Conservation (phyloP, 2,888 invertebrate genomes). For the Ormyrus nitidulus region DNA sequence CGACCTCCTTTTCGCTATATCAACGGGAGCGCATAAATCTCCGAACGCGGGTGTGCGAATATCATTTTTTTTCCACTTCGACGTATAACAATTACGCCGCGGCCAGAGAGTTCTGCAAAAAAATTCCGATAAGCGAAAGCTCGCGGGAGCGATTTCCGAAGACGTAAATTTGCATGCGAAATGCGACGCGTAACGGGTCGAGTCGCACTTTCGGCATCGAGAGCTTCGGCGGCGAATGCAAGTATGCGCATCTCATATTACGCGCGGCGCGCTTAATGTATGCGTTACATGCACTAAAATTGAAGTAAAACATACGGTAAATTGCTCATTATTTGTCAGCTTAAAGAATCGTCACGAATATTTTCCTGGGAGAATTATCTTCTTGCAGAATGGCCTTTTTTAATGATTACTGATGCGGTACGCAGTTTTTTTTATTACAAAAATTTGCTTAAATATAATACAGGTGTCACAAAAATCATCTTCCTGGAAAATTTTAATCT, state of each 20-base stretch:
- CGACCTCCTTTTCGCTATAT: not conserved
- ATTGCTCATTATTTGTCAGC: not conserved
- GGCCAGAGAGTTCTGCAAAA: conserved; percentile 27
- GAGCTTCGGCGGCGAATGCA: not conserved
- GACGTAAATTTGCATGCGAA: conserved; percentile 38
- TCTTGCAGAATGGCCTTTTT: too few relatives aligned
- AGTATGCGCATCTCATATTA: not conserved
- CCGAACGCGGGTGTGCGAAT: not conserved
- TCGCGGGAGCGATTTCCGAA: conserved; percentile 26
- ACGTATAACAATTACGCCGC: conserved; percentile 18
- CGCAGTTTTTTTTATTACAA: too few relatives aligned
- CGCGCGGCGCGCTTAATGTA: not conserved
- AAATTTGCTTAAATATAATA: too few relatives aligned
- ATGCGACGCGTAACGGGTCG: conserved; percentile 37
- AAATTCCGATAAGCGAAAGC: conserved; percentile 25
- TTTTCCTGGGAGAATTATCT: too few relatives aligned
- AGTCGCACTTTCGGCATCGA: conserved; percentile 22
- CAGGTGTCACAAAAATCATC: too few relatives aligned
- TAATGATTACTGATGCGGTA: too few relatives aligned
- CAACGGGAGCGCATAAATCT: too few relatives aligned
- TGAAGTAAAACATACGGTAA: not conserved
- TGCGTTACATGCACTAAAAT: conserved; percentile 5
- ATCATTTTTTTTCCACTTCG: not conserved
- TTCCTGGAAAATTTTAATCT: too few relatives aligned
- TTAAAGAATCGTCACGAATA: too few relatives aligned